Base-by-base conservation (phyloP, 2,888 invertebrate species). In the Phorcus lineatus region DNA sequence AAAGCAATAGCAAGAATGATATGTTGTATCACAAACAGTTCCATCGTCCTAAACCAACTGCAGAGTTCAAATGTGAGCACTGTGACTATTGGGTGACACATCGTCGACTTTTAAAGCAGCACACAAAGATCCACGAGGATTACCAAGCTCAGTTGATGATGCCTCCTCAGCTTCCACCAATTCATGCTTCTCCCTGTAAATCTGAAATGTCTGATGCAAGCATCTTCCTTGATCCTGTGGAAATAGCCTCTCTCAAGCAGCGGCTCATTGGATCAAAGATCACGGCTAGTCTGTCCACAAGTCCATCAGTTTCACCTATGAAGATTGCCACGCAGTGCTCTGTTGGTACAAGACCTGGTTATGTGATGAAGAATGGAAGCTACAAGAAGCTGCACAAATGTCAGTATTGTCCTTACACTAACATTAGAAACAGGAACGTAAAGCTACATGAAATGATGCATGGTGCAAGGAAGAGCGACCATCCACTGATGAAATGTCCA, bases 11-110 rank as follows among this genome's bases (percentile, higher is more conserved):
- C 91, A 96, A 96, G 92, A 96, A 96, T 36, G 97, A 97, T 92
- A 97, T 95, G 93, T 95, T 96, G 91, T 97, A 97, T 91, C 97
- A 97, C 91, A 96, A 96, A 90, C 97, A 97, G 90, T 96, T 97
- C 91, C 97, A 97, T 91, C 94, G 95, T 55, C 95, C 95, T 0
- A 92, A 92, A 81, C 95, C 95, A 78, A 95, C 95, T 67, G 95
- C 96, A 0, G 95, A 95, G n/a, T 96, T 96, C 93, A 96, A 96
- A 92, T 97, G 97, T 91, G 95, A 95, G 28, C 94, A 95, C 87
- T 97, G 97, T 92, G 96, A 96, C 85, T 97, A 97, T 91, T 96
- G 96, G 90, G 97, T 97, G 11, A 96, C 96, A 79, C 96, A 96
- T 90, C 91, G 92, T 47, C 96, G 97, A 88, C 94, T 97, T 55